Percentiles rank a stretch among this genome's conserved stretches.
Evolutionary conservation across 1,140 invertebrate genomes (phyloP).

Genomic region (Epicauta chinensis): DNA sequence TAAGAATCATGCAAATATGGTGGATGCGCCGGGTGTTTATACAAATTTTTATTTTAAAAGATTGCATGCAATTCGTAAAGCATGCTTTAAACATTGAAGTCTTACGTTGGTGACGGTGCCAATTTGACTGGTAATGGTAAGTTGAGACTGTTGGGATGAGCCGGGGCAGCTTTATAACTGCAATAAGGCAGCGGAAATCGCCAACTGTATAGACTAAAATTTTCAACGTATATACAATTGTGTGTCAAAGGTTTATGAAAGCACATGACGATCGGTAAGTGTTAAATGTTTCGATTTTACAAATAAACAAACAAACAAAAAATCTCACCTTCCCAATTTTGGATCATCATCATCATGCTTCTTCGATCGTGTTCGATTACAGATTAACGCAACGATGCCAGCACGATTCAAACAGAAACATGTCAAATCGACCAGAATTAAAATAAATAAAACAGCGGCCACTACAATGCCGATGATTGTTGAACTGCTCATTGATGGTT

Average conservation of each 20-base stretch:
- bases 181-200: conserved; percentile 89
- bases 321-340: conserved; percentile 69
- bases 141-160: conserved; percentile 67
- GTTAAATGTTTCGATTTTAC: neutral
- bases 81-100: conserved; percentile 6
- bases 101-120: conserved; percentile 60
- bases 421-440: conserved; percentile 71
- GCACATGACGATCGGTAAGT: neutral
- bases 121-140: conserved; percentile 67
- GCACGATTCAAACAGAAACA: conserved; percentile 63
- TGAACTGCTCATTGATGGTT: conserved; percentile 61
- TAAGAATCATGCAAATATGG: neutral
- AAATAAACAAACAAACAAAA: neutral
- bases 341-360: conserved; percentile 69
- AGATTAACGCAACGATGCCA: conserved; percentile 67
- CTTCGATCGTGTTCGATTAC: conserved; percentile 55
- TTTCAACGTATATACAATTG: conserved; percentile 31
- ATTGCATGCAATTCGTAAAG: neutral
- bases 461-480: conserved; percentile 74
- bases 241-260: conserved; percentile 14
- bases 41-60: conserved; percentile 3
- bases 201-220: conserved; percentile 86
- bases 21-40: too few species aligned
- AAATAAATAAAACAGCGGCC: conserved; percentile 62
- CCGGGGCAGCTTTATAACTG: conserved; percentile 71